Percentiles rank a stretch among this genome's conserved stretches.
phyloP scores from a whole-genome alignment of 92 coral and sea anemone genomes.

The Parazoanthus atlanticus region DNA sequence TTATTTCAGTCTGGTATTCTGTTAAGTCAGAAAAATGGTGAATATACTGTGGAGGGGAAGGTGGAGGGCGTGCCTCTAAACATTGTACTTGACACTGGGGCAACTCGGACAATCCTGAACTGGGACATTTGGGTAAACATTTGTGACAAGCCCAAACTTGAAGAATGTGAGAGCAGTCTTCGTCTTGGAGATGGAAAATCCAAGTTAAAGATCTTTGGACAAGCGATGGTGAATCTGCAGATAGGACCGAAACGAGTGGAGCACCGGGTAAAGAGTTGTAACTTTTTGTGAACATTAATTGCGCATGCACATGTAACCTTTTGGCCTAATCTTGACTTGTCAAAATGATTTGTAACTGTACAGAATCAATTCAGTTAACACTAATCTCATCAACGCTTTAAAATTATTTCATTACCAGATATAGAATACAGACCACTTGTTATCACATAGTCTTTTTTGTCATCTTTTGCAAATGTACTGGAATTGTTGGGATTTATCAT shows the following conservation, averaged over 20 bases:
- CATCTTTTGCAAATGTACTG: too few species aligned
- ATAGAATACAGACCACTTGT: too few species aligned
- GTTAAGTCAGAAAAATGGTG: background rate
- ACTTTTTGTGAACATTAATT: too few species aligned
- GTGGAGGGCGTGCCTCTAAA: background rate
- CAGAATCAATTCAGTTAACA: too few species aligned
- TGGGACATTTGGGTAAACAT: background rate
- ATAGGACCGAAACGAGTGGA: background rate
- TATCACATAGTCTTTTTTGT: too few species aligned
- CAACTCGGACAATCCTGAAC: background rate
- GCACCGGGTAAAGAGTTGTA: background rate
- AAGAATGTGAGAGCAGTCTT: background rate
- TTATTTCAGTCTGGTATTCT: background rate
- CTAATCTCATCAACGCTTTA: too few species aligned
- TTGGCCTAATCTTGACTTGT: too few species aligned
- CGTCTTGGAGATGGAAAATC: background rate
- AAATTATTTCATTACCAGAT: too few species aligned
- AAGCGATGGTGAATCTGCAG: background rate
- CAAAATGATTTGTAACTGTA: too few species aligned
- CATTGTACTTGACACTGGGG: background rate
- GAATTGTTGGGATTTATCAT: too few species aligned
- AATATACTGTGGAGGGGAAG: background rate
- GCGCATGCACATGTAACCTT: too few species aligned
- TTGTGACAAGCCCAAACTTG: background rate
- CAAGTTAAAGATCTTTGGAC: background rate